Base-by-base conservation (phyloP, 2,113 vertebrate species). In the Tympanuchus pallidicinctus region DNA sequence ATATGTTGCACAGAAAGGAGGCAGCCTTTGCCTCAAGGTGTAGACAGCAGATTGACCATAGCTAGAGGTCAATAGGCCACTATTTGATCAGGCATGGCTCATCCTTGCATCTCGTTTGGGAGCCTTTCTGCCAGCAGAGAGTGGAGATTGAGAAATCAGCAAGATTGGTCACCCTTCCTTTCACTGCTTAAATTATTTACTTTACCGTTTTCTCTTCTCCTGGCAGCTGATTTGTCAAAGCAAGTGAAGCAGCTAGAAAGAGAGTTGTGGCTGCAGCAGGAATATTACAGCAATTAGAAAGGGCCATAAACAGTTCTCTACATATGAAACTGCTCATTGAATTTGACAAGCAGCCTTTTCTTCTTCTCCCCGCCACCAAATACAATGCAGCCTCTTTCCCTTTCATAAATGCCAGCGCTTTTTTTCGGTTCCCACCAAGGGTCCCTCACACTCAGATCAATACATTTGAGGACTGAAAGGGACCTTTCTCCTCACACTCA, bases 251-350 rank as follows among this genome's bases (percentile, higher is more conserved):
- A 92, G 85, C 92, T 81, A 84, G 38, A 52, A 45, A 61, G 66
- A 91, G 96, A 96, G 73, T 60, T 93, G 95, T 96, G 95, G 86
- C 92, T 74, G 95, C 72, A n/a, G 22, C 70, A 91, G 88, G 95
- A 85, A 95, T 93, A 91, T 95, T 82, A 82, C 89, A 72, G 95
- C 97, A 96, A 96, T 97, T 96, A 97, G 88, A 74, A 65, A 83
- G 69, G 83, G 83, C 95, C 92, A 82, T 91, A 92, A 97, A 94
- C 93, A 93, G 83, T 73, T 94, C 81, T 81, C 90, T 84, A 28
- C 34, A 56, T 72, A 43, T 80, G 91, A 79, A 95, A 94, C 88
- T 5, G 16, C 89, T 96, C 96, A 89, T 80, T 87, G 95, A 61
- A 50, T 88, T 80, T 95, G 96, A 90, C 95, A 96, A 95, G 93